Evolutionary conservation across 1,140 invertebrate species (phyloP).

Genomic region (Anoplophora glabripennis): DNA sequence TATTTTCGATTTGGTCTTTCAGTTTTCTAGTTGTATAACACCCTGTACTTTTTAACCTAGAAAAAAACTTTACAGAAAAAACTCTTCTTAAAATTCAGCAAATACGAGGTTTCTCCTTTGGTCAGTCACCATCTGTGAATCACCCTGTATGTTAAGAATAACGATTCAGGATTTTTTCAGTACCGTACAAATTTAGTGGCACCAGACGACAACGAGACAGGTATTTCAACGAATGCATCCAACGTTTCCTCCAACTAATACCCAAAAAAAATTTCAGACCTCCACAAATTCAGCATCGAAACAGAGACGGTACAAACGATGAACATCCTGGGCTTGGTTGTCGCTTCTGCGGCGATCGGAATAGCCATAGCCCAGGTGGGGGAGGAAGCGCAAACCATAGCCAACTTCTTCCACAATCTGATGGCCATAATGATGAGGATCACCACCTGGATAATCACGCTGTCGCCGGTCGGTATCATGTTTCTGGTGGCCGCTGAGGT

Average conservation of each 20-base stretch:
- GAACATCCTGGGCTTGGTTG: constrained; percentile 70
- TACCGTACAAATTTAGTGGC: constrained; percentile 47
- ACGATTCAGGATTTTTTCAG: constrained; percentile 36
- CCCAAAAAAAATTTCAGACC: constrained; percentile 27
- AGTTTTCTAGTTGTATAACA: no score
- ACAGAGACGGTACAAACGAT: constrained; percentile 55
- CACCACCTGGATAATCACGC: constrained; percentile 70
- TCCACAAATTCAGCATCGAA: constrained; percentile 55
- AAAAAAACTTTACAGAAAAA: no score
- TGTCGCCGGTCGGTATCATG: constrained; percentile 79
- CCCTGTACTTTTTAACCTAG: no score
- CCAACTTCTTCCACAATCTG: constrained; percentile 62
- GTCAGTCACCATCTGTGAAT: no score
- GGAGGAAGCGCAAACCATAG: constrained; percentile 59
- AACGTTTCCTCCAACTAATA: constrained; percentile 1
- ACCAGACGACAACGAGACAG: constrained; percentile 22
- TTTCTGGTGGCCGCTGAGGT: constrained; percentile 80
- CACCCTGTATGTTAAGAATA: constrained; percentile 2
- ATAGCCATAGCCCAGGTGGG: constrained; percentile 65
- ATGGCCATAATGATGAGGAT: constrained; percentile 71
- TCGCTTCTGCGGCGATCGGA: constrained; percentile 65
- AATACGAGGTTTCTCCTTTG: no score
- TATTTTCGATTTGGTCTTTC: no score
- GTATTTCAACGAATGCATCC: constrained; percentile 12
- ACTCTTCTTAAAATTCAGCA: no score